Base-by-base conservation (phyloP, 2,113 vertebrate species). In the Xerus inauris region DNA sequence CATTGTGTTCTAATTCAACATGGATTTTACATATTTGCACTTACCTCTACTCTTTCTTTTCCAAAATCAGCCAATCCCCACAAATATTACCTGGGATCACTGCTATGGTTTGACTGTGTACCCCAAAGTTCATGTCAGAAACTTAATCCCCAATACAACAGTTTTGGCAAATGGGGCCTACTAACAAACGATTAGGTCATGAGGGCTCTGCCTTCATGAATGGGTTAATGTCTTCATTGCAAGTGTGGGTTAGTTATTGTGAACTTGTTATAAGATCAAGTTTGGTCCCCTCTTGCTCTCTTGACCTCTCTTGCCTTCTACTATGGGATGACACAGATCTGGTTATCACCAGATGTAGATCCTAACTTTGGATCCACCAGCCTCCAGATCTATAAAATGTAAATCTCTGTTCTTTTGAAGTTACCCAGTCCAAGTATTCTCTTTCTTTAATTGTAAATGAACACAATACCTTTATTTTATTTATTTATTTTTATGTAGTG, bases 21-120 rank as follows among this genome's bases (percentile, higher is more conserved):
- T 40, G 8, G 38, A 86, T 62, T 93, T 93, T 40, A 88, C 40
- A 35, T n/a, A 80, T 69, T 82, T 86, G 79, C 91, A 95, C 17
- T 69, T 26, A 93, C 51, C 42, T 24, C 35, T 71, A 24, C 3
- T 49, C 38, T 64, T 79, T 84, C 17, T 94, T 67, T 91, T 65
- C 16, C 80, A 9, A 89, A 71, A 81, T 65, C 24, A 69, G 45
- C 42, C 22, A 71, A 54, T 10, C 84, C 35, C 76, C 11, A 80
- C 42, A 82, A 42, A 88, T 4, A 80, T 4, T 11, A 49, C 24
- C 35, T 10, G 81, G 47, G 1, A 35, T 79, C 35, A 42, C 3
- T 49, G 19, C 28, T 67, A 32, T 40, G 6, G 32, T 75, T 51
- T 76, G 57, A 85, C 49, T 59, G 26, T 8, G 20, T 57, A 32